A percentile compares a stretch with the other conserved stretches of the same genome.
Conservation (phyloP, 2,888 invertebrate genomes). For the Troglohyphantes excavatus region DNA sequence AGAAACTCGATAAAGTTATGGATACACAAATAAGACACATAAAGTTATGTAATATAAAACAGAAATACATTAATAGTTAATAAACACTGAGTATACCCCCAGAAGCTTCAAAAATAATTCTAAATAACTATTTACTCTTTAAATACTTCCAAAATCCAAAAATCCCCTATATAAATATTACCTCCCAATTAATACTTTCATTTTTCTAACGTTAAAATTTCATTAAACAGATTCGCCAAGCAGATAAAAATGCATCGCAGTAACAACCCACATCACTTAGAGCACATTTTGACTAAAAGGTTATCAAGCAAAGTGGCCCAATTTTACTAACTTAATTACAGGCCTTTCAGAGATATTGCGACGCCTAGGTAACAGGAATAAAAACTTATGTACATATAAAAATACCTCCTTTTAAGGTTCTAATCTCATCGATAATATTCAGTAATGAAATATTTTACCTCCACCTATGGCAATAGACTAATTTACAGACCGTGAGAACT, state of each 20-base stretch:
- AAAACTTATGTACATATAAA: conserved; percentile 33
- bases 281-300: conserved; percentile 8
- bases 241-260: not conserved
- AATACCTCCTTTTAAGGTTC: conserved; percentile 43
- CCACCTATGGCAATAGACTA: conserved; percentile 14
- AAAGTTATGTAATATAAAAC: too few relatives aligned
- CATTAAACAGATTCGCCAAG: not conserved
- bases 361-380: not conserved
- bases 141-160: too few relatives aligned
- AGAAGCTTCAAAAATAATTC: too few relatives aligned
- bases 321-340: conserved; percentile 53
- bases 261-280: not conserved
- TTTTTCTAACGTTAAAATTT: not conserved
- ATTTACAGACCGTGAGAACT: conserved; percentile 66
- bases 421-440: conserved; percentile 54
- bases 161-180: too few relatives aligned
- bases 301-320: conserved; percentile 1
- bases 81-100: too few relatives aligned
- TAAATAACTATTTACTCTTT: too few relatives aligned
- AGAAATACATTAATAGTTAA: too few relatives aligned
- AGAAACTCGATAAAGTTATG: too few relatives aligned
- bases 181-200: too few relatives aligned
- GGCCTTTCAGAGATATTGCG: conserved; percentile 40
- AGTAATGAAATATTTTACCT: conserved; percentile 50
- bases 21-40: too few relatives aligned